Evolutionary conservation across 2,888 invertebrate species (phyloP).

Genomic region (Acleris holmiana): DNA sequence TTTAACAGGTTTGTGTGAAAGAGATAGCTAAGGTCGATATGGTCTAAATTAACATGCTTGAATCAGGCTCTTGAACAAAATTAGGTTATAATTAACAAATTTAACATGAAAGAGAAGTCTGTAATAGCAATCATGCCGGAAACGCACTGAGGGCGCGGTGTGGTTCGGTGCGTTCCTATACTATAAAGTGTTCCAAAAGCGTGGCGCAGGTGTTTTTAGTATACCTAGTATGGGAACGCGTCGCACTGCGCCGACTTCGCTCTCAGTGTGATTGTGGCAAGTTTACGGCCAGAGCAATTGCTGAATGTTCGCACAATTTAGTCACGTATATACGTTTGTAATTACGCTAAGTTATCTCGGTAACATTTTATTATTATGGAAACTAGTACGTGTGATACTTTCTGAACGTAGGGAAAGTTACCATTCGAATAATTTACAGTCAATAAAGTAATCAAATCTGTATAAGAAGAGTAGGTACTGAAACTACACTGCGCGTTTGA

Average conservation of each 20-base stretch:
- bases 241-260: too few relatives aligned
- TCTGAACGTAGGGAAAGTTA: conserved; percentile 8
- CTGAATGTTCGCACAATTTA: conserved; percentile 30
- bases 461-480: not conserved
- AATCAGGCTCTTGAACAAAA: not conserved
- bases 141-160: too few relatives aligned
- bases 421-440: conserved; percentile 8
- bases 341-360: conserved; percentile 25
- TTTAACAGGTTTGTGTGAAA: too few relatives aligned
- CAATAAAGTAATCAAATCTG: not conserved
- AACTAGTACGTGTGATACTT: conserved; percentile 36
- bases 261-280: not conserved
- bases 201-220: too few relatives aligned
- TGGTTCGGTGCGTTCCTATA: too few relatives aligned
- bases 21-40: too few relatives aligned
- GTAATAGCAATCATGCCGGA: conserved; percentile 16
- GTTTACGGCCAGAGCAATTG: conserved; percentile 18
- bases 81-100: not conserved
- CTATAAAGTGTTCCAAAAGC: too few relatives aligned
- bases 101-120: conserved; percentile 17
- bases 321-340: conserved; percentile 33
- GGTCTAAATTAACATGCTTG: not conserved
- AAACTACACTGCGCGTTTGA: not conserved
- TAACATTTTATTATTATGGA: conserved; percentile 35
- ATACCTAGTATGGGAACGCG: too few relatives aligned